Base-by-base conservation (phyloP, 2,888 invertebrate species). In the Caenorhabditis sulstoni region DNA sequence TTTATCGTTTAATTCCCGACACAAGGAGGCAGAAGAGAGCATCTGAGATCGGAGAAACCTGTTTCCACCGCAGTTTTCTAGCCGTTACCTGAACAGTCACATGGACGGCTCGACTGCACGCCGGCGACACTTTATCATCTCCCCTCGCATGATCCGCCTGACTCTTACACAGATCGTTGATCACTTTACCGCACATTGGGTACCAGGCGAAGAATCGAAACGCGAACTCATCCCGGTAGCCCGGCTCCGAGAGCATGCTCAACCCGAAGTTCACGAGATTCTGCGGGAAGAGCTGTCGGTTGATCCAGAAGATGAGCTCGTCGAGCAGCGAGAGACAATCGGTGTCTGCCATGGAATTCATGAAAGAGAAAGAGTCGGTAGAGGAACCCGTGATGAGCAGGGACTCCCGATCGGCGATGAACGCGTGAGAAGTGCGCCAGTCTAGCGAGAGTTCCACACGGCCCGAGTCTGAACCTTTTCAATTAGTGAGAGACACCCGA, bases 301-400 rank as follows among this genome's bases (percentile, higher is more conserved):
- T 75, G 3, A 85, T 81, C 81, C 87, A 88, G 67, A 88, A 84
- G 3, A 88, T 68, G 18, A 88, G 64, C 45, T 88, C 88, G 73
- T 88, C 87, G n/a, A 88, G 71, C 12, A 88, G 53, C 3, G 59
- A 52, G 5, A 49, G 29, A 45, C 80, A 83, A 12, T 68, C 55
- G 18, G 47, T 35, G 9, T 29, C 41, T 11, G 58, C 59, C 0
- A 74, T 16, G 8, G 53, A 49, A 2, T 50, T 37, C 1, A 61
- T 18, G 0, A 61, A 29, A 14, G n/a, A n/a, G n/a, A n/a, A n/a
- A n/a, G n/a, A n/a, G n/a, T n/a, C n/a, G n/a, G n/a, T n/a, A n/a
- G n/a, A n/a, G n/a, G n/a, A n/a, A n/a, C n/a, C n/a, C n/a, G n/a
- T n/a, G 0, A 70, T 62, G 7, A 62, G 37, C 2, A 77, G 53